Evolutionary conservation across 1,140 invertebrate genomes (phyloP), one percentile per base, ranked within the genome.

Genomic region (Zeugodacus cucurbitae): DNA sequence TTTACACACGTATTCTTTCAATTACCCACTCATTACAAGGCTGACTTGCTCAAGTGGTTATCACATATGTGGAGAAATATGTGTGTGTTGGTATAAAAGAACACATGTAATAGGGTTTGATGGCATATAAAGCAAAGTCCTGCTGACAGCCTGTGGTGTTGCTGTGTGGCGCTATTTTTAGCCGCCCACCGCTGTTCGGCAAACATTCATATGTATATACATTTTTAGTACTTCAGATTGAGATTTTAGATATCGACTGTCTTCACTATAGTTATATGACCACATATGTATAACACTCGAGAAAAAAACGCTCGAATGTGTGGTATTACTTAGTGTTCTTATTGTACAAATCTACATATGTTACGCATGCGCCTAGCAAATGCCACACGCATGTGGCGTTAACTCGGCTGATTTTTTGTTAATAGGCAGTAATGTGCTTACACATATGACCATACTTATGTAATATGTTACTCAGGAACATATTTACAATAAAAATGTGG

Each of bases 131-230:
- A 41, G 26, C 26, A n/a, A 44, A n/a, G 74, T 82, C 44, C 37
- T 82, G 74, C 74, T 82, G 74, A 82, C 74, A 82, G 41, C 74
- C 37, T 48, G 41, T 48, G 41, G 41, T 48, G 74, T 82, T 82
- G 8, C 14, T 17, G 6, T 29, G 70, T 48, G 44, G 37, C n/a
- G 41, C 74, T 82, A 82, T 82, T 82, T 82, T 82, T 82, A 82
- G 26, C 22, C 74, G 22, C 74, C 74, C 41, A 78, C 74, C 26
- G 41, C n/a, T 78, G 74, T 78, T 48, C 20, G 62, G 17, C n/a
- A 67, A 34, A 67, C 22, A 59, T 59, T 67, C 62, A 1, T 20
- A 14, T 67, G 59, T 34, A 59, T 59, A n/a, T 59, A 59, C 22
- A n/a, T 54, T 54, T 54, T 14, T 7, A 59, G 1, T 62, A 62